Percentiles rank a stretch among this genome's conserved stretches.
Evolutionary conservation across 2,888 invertebrate genomes (phyloP).

Genomic region (Cerceris ruficornis): DNA sequence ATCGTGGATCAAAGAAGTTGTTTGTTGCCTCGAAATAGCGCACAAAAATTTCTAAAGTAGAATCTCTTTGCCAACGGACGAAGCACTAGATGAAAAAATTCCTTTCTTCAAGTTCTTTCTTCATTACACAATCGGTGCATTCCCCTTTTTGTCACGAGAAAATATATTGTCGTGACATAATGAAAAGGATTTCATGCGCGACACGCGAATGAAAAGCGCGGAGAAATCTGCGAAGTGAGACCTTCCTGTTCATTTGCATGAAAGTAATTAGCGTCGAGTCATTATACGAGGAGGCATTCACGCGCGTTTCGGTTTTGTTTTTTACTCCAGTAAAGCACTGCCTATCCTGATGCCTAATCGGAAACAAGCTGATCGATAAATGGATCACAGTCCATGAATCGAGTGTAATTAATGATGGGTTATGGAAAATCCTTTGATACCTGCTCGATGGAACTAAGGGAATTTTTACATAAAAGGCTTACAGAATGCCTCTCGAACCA

Average conservation of each 20-base stretch:
- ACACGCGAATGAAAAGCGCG: conserved; percentile 6
- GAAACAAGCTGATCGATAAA: conserved; percentile 13
- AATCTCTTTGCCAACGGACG: no score
- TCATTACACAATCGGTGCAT: no score
- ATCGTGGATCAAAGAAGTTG: no score
- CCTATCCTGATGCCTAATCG: conserved; percentile 6
- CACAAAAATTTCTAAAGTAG: no score
- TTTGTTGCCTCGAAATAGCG: no score
- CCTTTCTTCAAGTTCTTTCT: no score
- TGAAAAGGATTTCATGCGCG: no score
- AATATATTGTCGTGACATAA: no score
- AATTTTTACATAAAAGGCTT: neutral
- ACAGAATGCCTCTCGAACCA: neutral
- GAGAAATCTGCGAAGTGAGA: conserved; percentile 9
- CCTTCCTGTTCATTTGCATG: conserved; percentile 27
- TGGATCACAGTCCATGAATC: neutral
- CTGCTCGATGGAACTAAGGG: neutral
- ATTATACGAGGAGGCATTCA: conserved; percentile 3
- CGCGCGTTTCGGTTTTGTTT: no score
- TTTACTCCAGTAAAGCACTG: no score
- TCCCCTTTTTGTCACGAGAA: no score
- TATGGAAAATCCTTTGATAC: neutral
- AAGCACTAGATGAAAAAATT: no score
- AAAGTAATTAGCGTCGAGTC: conserved; percentile 15
- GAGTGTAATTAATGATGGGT: conserved; percentile 7